Percentiles rank a stretch among this genome's conserved stretches.
These are phyloP conservation scores for Sinocyclocheilus rhinocerous DNA, from an alignment of 2,113 vertebrate genomes.

Conservation along the genomic window DNA sequence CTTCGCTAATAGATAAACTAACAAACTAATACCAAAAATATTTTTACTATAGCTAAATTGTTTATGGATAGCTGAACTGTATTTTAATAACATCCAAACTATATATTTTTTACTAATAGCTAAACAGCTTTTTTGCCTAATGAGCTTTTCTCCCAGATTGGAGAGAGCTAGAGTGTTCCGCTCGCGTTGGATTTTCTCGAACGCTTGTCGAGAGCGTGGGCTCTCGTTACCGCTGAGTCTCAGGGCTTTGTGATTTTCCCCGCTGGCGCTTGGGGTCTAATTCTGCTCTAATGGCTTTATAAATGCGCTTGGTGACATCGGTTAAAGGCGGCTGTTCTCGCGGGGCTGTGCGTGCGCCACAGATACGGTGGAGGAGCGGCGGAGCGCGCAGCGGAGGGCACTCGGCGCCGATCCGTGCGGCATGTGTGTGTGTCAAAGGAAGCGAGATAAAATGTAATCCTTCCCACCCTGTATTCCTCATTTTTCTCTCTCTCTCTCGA, in stretches of 20 bases:
- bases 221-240: constrained; percentile 26
- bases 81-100: neutral
- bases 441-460: constrained; percentile 50
- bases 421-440: constrained; percentile 24
- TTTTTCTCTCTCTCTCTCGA: neutral
- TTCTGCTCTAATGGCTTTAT: constrained; percentile 62
- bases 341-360: constrained; percentile 47
- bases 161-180: neutral
- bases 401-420: constrained; percentile 23
- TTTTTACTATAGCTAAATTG: neutral
- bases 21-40: neutral
- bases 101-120: neutral
- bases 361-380: constrained; percentile 36
- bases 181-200: constrained; percentile 1
- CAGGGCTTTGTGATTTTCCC: constrained; percentile 40
- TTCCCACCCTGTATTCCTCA: constrained; percentile 36
- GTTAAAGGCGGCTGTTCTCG: constrained; percentile 43
- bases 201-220: constrained; percentile 6
- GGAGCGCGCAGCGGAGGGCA: constrained; percentile 30
- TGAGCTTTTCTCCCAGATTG: neutral
- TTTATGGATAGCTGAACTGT: neutral
- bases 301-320: constrained; percentile 59
- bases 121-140: neutral
- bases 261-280: constrained; percentile 53
- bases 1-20: neutral